Evolutionary conservation across 2,888 invertebrate species (phyloP).

Genomic region (Pherbina coryleti): DNA sequence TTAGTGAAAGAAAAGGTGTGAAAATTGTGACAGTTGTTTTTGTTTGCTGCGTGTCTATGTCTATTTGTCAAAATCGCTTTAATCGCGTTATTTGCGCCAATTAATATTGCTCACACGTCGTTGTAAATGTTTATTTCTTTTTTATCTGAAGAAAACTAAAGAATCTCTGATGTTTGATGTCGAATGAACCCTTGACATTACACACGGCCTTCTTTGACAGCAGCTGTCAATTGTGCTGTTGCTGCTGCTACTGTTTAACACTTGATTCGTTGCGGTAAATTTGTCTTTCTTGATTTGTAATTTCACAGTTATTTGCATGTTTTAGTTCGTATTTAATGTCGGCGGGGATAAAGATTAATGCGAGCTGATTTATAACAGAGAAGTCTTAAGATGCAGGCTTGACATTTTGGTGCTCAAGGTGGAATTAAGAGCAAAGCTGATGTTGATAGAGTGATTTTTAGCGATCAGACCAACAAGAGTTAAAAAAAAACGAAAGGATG

Average conservation of each 20-base stretch:
- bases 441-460: neutral
- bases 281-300: constrained; percentile 14
- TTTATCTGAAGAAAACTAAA: neutral
- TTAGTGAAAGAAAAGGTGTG: neutral
- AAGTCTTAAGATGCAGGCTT: neutral
- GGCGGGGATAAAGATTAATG: neutral
- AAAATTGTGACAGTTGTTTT: constrained; percentile 7
- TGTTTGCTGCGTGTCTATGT: neutral
- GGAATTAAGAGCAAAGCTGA: neutral
- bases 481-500: too few relatives aligned
- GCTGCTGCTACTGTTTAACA: constrained; percentile 22
- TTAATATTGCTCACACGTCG: constrained; percentile 25
- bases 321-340: neutral
- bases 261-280: constrained; percentile 32
- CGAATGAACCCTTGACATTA: constrained; percentile 11
- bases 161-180: neutral
- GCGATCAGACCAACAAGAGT: too few relatives aligned
- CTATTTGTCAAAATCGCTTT: constrained; percentile 3
- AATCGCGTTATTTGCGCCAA: constrained; percentile 24
- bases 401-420: too few relatives aligned
- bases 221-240: constrained; percentile 31
- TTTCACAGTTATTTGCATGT: constrained; percentile 31
- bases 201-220: constrained; percentile 10
- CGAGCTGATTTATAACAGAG: neutral
- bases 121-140: neutral